phyloP scores from a whole-genome alignment of 2,113 vertebrate genomes.

The Entelurus aequoreus region DNA sequence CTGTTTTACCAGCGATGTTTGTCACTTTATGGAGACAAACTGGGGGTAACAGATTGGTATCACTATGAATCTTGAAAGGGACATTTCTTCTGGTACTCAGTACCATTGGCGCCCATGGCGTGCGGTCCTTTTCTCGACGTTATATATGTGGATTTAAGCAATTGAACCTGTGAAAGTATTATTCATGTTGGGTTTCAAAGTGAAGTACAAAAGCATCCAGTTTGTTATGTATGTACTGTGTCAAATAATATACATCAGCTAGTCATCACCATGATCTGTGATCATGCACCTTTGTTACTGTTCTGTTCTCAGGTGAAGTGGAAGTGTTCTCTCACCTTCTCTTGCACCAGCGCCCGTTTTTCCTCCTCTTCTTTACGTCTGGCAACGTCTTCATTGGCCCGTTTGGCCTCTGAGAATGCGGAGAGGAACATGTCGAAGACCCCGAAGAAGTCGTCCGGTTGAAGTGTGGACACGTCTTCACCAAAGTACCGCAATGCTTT shows the following conservation, averaged over 20 bases:
- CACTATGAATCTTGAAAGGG: too few species aligned
- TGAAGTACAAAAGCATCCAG: too few species aligned
- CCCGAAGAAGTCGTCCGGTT: slow-evolving; percentile 49
- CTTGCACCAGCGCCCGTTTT: slow-evolving; percentile 35
- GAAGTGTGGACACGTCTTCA: slow-evolving; percentile 33
- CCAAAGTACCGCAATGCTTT: slow-evolving; percentile 47
- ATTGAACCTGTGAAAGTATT: too few species aligned
- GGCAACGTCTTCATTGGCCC: slow-evolving; percentile 39
- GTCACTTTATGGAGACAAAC: too few species aligned
- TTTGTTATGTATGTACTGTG: too few species aligned
- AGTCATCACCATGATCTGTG: not conserved
- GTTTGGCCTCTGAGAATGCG: slow-evolving; percentile 40
- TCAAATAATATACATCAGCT: not conserved
- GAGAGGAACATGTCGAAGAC: slow-evolving; percentile 45
- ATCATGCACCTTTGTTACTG: not conserved
- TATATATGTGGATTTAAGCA: too few species aligned
- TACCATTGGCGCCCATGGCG: too few species aligned
- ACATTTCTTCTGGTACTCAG: too few species aligned
- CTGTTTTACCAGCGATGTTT: too few species aligned
- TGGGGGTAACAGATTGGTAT: too few species aligned
- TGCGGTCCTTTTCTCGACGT: too few species aligned
- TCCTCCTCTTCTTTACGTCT: slow-evolving; percentile 48
- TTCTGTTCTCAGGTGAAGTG: not conserved
- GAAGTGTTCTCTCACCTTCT: slow-evolving; percentile 29
- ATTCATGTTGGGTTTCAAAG: too few species aligned